Conservation (phyloP, 2,113 vertebrate species). For the Corythoichthys intestinalis region DNA sequence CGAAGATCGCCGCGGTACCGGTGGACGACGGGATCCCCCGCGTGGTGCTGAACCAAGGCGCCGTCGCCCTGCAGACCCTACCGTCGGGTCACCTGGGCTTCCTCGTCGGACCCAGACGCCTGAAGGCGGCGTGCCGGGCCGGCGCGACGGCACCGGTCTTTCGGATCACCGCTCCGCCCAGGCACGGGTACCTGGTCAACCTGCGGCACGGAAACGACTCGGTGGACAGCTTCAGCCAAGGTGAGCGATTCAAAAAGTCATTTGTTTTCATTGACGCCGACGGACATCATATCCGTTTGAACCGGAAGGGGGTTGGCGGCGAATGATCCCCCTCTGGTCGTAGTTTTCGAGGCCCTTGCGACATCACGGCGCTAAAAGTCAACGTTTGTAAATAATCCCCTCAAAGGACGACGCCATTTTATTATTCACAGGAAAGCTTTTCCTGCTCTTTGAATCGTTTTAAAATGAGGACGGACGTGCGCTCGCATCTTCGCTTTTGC, state of each 20-base stretch:
- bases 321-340: no score
- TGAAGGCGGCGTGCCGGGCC: constrained; percentile 85
- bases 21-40: constrained; percentile 83
- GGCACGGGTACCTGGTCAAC: constrained; percentile 84
- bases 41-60: constrained; percentile 84
- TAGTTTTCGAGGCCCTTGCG: no score
- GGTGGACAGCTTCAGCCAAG: constrained; percentile 85
- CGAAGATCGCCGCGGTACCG: constrained; percentile 82
- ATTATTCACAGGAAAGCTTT: neutral
- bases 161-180: constrained; percentile 76
- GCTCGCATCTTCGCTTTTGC: no score
- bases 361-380: no score
- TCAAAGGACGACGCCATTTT: neutral
- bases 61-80: constrained; percentile 78
- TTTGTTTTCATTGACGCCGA: no score
- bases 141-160: constrained; percentile 77
- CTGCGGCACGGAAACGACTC: constrained; percentile 84
- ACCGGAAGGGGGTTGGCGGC: no score
- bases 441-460: neutral
- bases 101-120: constrained; percentile 79
- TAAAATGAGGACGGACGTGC: neutral
- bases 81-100: constrained; percentile 81
- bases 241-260: constrained; percentile 61
- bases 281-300: no score
- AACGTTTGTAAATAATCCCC: neutral